A percentile compares a stretch with the other conserved stretches of the same genome.
These are phyloP conservation scores for Dermochelys coriacea DNA, from an alignment of 2,797 vertebrate genomes.

Conservation along the genomic window DNA sequence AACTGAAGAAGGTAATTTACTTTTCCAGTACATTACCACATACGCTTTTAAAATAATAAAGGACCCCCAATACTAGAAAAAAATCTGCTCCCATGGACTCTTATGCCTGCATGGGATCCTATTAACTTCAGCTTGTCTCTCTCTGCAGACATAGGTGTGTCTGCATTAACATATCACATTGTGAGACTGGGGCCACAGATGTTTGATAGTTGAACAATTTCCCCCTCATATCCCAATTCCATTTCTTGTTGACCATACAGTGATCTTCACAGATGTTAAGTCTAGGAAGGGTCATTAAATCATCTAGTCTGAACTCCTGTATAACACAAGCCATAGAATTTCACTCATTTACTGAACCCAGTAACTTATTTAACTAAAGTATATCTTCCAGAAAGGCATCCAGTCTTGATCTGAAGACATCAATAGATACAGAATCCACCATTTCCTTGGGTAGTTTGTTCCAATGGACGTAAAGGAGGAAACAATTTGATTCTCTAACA, in stretches of 20 bases:
- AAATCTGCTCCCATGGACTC: neutral
- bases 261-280: neutral
- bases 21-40: neutral
- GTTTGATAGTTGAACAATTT: neutral
- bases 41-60: neutral
- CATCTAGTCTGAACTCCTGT: neutral
- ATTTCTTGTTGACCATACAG: neutral
- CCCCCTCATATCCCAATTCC: neutral
- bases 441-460: accelerated
- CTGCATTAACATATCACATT: neutral
- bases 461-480: neutral
- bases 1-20: neutral
- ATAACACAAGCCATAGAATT: neutral
- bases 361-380: neutral
- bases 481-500: neutral
- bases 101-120: neutral
- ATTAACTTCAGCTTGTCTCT: neutral
- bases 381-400: neutral
- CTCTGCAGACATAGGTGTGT: neutral
- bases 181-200: neutral
- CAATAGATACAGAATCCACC: neutral
- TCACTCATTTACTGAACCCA: neutral
- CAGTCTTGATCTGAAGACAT: neutral
- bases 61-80: neutral
- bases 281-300: neutral